Evolutionary conservation across 2,797 vertebrate genomes (phyloP), one percentile per base, ranked within the genome.

Genomic region (Micropoecilia bifurca): DNA sequence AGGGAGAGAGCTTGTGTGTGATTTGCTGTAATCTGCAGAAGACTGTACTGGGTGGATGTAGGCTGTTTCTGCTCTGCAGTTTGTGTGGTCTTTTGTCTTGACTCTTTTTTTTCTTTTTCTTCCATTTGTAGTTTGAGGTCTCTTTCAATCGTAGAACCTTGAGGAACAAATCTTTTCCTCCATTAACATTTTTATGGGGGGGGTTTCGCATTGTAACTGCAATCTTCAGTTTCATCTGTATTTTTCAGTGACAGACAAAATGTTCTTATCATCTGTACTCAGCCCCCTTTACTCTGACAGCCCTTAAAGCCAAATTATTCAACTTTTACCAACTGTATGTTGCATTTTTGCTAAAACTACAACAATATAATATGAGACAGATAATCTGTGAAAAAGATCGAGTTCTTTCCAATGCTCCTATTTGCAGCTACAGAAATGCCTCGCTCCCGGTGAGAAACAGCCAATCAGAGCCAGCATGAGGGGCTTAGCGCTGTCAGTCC

Each of bases 11-110:
- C 78, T 7, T 77, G 36, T 81, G 71, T 81, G 78, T 73, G 76
- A 47, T 83, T 76, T 82, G 75, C 71, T 82, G 79, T 85, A 82
- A 78, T 87, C 80, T 90, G 74, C 41, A 76, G 80, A 73, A 87
- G 82, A 76, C 61, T 87, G 83, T 78, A 74, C 84, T 84, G 88
- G 83, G 83, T 88, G 88, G 85, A 75, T 84, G 74, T 22, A 76
- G 10, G 55, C 25, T 81, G 80, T 83, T 87, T 79, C 79, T 84
- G 69, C 71, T 74, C 63, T 81, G 72, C 79, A 85, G 80, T 89
- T 80, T 82, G 86, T 90, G 83, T 86, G 80, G 83, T 89, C 88
- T 91, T 83, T 85, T 84, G 74, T 85, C n/a, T 69, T 3, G 2
- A 6, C 4, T 69, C 18, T 45, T 61, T 76, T 41, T 30, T 73